Conservation (phyloP, 2,888 invertebrate species). For the Chaitophorus viminalis region DNA sequence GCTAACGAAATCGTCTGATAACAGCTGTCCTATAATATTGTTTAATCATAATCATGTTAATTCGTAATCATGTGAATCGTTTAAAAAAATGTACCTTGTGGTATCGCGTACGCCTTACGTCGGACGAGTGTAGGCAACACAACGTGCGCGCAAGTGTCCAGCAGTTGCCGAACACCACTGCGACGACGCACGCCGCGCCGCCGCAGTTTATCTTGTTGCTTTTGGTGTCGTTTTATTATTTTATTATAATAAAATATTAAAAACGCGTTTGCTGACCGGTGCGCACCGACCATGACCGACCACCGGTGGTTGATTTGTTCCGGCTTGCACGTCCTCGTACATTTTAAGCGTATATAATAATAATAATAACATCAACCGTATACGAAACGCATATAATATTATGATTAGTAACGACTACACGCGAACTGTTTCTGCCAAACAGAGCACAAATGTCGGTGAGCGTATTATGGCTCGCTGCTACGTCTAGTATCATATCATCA, state of each 20-base stretch:
- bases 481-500: too few species aligned
- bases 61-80: too few species aligned
- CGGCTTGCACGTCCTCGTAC: slow-evolving; percentile 1
- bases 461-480: too few species aligned
- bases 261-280: too few species aligned
- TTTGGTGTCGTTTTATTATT: neutral
- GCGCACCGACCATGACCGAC: neutral
- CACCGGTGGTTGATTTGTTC: slow-evolving; percentile 18
- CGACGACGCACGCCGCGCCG: neutral
- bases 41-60: too few species aligned
- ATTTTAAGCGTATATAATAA: neutral
- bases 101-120: neutral
- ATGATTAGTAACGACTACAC: neutral
- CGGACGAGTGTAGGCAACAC: neutral
- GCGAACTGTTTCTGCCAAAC: slow-evolving; percentile 10
- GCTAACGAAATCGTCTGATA: too few species aligned
- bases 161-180: neutral
- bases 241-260: too few species aligned
- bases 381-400: too few species aligned
- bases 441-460: slow-evolving; percentile 19
- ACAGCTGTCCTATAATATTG: too few species aligned
- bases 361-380: neutral
- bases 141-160: neutral
- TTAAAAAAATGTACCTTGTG: too few species aligned
- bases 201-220: neutral